Conservation (phyloP, 2,113 vertebrate species). For the Tapirus terrestris region DNA sequence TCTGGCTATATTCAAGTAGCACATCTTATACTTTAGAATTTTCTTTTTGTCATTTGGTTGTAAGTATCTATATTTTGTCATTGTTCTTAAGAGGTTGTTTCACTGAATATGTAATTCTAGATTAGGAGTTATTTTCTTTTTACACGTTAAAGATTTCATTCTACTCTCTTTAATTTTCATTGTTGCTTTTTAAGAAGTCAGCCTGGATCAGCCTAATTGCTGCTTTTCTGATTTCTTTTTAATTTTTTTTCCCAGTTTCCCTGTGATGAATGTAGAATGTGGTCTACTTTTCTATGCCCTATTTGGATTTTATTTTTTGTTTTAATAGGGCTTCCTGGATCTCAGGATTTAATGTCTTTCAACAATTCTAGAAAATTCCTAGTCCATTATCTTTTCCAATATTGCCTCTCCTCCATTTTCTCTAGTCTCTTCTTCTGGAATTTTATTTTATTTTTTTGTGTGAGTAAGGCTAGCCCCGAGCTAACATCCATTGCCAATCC, state of each 20-base stretch:
- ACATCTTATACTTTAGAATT: not conserved
- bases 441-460: not conserved
- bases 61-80: not conserved
- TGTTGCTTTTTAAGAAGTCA: not conserved
- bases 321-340: not conserved
- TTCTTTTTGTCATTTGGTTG: not conserved
- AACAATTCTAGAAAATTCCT: not conserved
- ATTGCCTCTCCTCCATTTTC: not conserved
- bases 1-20: not conserved
- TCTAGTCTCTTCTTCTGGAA: not conserved
- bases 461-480: too few relatives aligned
- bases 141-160: not conserved
- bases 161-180: not conserved
- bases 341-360: constrained; percentile 16
- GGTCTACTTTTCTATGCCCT: not conserved
- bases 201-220: not conserved
- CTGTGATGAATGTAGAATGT: not conserved
- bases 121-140: not conserved
- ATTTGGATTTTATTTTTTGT: not conserved
- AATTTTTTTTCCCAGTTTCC: not conserved
- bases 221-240: not conserved
- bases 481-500: too few relatives aligned
- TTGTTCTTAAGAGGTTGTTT: not conserved
- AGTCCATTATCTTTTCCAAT: not conserved
- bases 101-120: not conserved